Evolutionary conservation across 1,140 invertebrate genomes (phyloP).

Genomic region (Calycopis cecrops): DNA sequence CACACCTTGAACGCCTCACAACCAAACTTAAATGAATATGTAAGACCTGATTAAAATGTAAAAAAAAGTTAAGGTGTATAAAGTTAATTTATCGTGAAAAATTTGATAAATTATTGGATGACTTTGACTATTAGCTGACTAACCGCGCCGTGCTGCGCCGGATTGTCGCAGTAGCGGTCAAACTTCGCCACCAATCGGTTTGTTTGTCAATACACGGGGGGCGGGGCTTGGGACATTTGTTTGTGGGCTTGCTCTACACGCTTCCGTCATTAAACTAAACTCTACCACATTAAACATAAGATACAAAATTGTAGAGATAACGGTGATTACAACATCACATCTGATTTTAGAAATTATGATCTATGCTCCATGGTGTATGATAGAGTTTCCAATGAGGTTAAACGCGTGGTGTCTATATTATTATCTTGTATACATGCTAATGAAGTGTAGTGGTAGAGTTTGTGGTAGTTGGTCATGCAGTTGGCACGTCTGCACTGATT

Average conservation of each 20-base stretch:
- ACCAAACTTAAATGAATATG: constrained; percentile 1
- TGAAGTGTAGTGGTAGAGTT: constrained; percentile 66
- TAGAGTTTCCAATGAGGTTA: constrained; percentile 22
- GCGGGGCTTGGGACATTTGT: constrained; percentile 43
- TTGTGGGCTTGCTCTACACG: constrained; percentile 20
- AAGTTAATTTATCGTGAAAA: constrained; percentile 21
- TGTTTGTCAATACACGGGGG: constrained; percentile 55
- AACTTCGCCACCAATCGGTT: constrained; percentile 56
- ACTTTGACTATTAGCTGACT: constrained; percentile 35
- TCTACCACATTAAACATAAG: constrained; percentile 24
- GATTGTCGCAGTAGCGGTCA: constrained; percentile 50
- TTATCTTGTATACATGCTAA: constrained; percentile 62
- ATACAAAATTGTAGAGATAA: constrained; percentile 22
- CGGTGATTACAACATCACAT: constrained; percentile 20
- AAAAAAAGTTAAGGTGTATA: constrained; percentile 22
- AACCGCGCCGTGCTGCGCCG: constrained; percentile 55
- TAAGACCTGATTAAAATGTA: constrained; percentile 13
- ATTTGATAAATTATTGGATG: constrained; percentile 26
- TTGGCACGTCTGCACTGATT: constrained; percentile 63
- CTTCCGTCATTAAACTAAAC: constrained; percentile 24
- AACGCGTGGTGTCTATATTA: constrained; percentile 48
- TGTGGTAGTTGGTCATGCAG: constrained; percentile 66
- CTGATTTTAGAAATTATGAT: constrained; percentile 27
- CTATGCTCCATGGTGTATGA: constrained; percentile 26
- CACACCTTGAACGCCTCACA: not conserved